These are phyloP conservation scores for Leptinotarsa undecemlineata DNA, from an alignment of 1,140 invertebrate genomes.

Conservation along the genomic window DNA sequence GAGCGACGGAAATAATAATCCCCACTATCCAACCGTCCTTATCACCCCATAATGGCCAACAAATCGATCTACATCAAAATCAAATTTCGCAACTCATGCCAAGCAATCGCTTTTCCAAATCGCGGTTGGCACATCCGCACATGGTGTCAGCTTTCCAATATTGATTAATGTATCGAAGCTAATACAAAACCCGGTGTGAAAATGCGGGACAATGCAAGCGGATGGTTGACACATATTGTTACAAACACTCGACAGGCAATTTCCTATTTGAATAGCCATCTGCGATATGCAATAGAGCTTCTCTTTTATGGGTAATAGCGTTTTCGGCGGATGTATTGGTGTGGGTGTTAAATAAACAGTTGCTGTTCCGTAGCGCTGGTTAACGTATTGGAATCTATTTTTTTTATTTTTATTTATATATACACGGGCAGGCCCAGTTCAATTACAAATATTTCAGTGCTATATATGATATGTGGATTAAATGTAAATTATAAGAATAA, in stretches of 20 bases:
- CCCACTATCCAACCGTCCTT: no score
- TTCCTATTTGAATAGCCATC: neutral
- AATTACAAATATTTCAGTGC: no score
- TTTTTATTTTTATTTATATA: no score
- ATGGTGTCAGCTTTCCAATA: neutral
- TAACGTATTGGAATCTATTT: no score
- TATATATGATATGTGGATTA: no score
- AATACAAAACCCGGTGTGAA: neutral
- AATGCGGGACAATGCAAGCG: neutral
- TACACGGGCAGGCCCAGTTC: no score
- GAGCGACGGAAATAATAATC: no score
- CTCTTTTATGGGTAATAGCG: neutral
- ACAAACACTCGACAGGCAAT: slow-evolving; percentile 2
- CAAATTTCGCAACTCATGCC: neutral
- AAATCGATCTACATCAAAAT: slow-evolving; percentile 8
- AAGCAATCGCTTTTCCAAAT: neutral
- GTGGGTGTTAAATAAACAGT: no score
- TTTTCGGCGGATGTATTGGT: neutral
- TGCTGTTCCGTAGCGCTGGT: no score
- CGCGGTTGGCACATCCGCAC: slow-evolving; percentile 1
- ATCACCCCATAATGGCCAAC: neutral
- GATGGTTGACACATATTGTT: neutral
- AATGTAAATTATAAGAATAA: no score
- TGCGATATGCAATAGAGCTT: neutral
- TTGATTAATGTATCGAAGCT: slow-evolving; percentile 1